Conservation (phyloP, 2,888 invertebrate genomes). For the Patella ulyssiponensis region DNA sequence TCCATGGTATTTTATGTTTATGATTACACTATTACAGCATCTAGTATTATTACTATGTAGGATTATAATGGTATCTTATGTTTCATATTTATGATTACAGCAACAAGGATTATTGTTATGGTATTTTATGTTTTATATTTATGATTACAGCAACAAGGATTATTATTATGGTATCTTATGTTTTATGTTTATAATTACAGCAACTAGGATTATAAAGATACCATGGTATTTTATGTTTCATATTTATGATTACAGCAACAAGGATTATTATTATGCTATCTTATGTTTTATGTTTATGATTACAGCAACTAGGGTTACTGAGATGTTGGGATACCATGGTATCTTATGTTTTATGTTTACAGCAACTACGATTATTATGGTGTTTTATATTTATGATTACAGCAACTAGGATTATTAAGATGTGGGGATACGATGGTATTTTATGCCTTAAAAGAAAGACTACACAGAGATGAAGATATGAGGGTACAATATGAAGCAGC, state of each 20-base stretch:
- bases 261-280: background rate
- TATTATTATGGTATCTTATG: constrained; percentile 66
- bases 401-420: constrained; percentile 64
- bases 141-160: constrained; percentile 55
- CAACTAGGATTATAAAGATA: constrained; percentile 27
- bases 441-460: constrained; percentile 62
- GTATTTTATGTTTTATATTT: constrained; percentile 66
- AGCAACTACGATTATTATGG: constrained; percentile 44
- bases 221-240: too few species aligned
- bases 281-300: background rate
- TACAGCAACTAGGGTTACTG: constrained; percentile 45
- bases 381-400: constrained; percentile 12
- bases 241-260: background rate
- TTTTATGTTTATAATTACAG: constrained; percentile 60
- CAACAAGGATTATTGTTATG: constrained; percentile 53
- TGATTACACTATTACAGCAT: constrained; percentile 54
- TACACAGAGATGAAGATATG: constrained; percentile 57
- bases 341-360: background rate
- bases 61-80: constrained; percentile 67
- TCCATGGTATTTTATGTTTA: background rate
- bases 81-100: constrained; percentile 61
- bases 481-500: constrained; percentile 68
- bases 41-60: constrained; percentile 64
- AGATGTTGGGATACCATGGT: too few species aligned
- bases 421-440: constrained; percentile 69